A percentile compares a stretch with the other conserved stretches of the same genome.
phyloP scores from a whole-genome alignment of 2,797 vertebrate genomes.

The Propithecus deckenii region DNA sequence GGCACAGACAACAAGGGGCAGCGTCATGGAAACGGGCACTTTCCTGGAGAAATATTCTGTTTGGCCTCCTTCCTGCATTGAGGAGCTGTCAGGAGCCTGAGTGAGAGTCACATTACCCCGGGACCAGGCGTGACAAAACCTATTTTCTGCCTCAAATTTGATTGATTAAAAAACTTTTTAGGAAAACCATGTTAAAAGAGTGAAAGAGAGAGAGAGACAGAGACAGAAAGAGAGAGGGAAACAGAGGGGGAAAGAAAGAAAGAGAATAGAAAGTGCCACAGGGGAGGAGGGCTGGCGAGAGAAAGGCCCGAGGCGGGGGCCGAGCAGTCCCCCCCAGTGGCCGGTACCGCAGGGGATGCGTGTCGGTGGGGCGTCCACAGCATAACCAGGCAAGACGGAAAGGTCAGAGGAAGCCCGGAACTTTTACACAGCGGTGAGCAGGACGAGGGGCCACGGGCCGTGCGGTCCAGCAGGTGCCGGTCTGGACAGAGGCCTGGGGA shows the following conservation, averaged over 20 bases:
- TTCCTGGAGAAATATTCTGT: constrained; percentile 95
- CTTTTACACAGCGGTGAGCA: constrained; percentile 91
- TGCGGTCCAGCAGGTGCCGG: constrained; percentile 2
- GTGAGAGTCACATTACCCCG: constrained; percentile 95
- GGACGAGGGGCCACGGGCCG: constrained; percentile 79
- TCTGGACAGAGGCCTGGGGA: neutral
- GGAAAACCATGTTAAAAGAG: constrained; percentile 99
- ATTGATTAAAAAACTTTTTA: constrained; percentile 99
- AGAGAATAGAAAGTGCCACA: constrained; percentile 78
- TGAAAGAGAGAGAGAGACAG: constrained; percentile 86
- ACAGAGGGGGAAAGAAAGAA: constrained; percentile 66
- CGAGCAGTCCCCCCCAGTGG: constrained; percentile 82
- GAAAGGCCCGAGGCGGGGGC: constrained; percentile 85
- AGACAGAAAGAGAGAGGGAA: constrained; percentile 84
- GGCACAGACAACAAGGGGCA: constrained; percentile 91
- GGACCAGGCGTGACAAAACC: constrained; percentile 98
- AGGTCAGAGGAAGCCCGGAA: constrained; percentile 90
- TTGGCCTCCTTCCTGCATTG: constrained; percentile 92
- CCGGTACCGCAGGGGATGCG: constrained; percentile 84
- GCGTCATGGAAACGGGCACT: constrained; percentile 96
- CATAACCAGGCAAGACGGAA: constrained; percentile 87
- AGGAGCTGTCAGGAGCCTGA: constrained; percentile 96
- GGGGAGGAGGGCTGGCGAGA: constrained; percentile 87
- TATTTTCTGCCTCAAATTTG: constrained; percentile 99
- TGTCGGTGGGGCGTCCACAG: constrained; percentile 82